These are phyloP conservation scores for Cololabis saira DNA, from an alignment of 2,113 vertebrate genomes.

Conservation along the genomic window DNA sequence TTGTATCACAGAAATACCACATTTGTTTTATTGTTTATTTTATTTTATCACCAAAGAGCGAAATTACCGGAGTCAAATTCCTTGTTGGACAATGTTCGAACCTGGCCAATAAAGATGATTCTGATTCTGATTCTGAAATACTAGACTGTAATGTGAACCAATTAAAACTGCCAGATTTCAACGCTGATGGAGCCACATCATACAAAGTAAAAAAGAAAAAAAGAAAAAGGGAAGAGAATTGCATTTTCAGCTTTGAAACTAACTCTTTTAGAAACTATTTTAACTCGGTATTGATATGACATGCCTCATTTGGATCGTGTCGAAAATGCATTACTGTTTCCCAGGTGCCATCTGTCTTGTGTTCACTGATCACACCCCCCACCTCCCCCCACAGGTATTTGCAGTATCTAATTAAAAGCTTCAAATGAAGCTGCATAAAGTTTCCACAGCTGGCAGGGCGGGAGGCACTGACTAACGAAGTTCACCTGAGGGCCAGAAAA, in stretches of 20 bases:
- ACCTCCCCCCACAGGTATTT: constrained; percentile 84
- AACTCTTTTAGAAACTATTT: constrained; percentile 6
- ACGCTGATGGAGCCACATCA: not conserved
- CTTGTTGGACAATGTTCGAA: no score
- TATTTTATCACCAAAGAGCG: no score
- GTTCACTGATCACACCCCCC: constrained; percentile 86
- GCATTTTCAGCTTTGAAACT: not conserved
- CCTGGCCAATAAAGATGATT: no score
- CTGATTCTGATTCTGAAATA: no score
- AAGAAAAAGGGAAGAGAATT: no score
- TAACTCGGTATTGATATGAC: constrained; percentile 7
- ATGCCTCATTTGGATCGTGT: constrained; percentile 26
- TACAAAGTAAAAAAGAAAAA: not conserved
- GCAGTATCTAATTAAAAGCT: constrained; percentile 96
- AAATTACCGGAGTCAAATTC: no score
- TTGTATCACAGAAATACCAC: no score
- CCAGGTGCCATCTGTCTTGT: constrained; percentile 66
- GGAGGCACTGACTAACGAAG: constrained; percentile 71
- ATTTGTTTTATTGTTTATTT: no score
- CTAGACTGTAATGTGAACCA: no score
- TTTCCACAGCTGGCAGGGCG: constrained; percentile 91
- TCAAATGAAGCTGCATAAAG: constrained; percentile 91
- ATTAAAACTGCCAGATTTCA: not conserved
- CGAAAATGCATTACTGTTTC: constrained; percentile 32
- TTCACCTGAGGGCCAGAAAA: constrained; percentile 66